phyloP scores from a whole-genome alignment of 2,113 vertebrate species.

The Podilymbus podiceps region DNA sequence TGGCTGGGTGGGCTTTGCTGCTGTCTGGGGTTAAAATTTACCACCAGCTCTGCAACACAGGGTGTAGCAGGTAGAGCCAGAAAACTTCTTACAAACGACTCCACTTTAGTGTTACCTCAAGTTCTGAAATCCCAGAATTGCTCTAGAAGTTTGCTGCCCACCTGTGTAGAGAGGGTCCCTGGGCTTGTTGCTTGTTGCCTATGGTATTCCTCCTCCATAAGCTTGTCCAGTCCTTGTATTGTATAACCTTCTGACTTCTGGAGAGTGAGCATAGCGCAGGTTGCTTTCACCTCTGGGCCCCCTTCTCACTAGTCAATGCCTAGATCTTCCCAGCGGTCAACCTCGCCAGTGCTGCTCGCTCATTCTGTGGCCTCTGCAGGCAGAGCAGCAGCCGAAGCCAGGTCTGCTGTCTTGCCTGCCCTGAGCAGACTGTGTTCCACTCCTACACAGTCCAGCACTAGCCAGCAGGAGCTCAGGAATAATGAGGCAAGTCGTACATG shows the following conservation, averaged over 20 bases:
- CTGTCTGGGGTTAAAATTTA: rapidly evolving
- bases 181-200: neutral
- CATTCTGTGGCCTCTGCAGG: no score
- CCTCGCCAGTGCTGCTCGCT: rapidly evolving
- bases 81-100: neutral
- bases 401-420: rapidly evolving
- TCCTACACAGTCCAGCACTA: rapidly evolving
- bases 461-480: neutral
- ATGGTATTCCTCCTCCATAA: rapidly evolving
- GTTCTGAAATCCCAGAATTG: neutral
- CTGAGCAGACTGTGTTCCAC: neutral
- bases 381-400: neutral
- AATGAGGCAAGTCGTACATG: rapidly evolving
- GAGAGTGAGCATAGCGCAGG: no score
- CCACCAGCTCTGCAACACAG: neutral
- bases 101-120: neutral
- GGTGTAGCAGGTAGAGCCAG: neutral
- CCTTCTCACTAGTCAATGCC: neutral
- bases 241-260: neutral
- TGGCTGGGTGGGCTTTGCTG: neutral
- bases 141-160: neutral
- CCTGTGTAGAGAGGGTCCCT: neutral
- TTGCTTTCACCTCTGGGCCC: neutral
- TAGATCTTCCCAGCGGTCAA: no score
- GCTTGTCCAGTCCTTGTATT: neutral